Percentiles rank a stretch among this genome's conserved stretches.
Evolutionary conservation across 92 coral and sea anemone species (phyloP).

Genomic region (Diadumene lineata): DNA sequence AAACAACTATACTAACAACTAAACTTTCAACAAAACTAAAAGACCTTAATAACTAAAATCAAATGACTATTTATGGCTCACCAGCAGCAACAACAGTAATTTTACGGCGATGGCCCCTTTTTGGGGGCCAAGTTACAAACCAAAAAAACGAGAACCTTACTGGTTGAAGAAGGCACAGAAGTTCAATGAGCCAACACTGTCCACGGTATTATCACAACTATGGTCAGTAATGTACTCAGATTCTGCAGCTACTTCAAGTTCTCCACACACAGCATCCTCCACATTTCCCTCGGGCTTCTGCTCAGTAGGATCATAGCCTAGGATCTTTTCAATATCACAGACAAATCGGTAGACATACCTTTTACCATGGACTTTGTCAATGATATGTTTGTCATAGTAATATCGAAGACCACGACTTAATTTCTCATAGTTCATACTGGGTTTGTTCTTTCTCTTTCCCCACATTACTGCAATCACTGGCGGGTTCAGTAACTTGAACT

Average conservation of each 20-base stretch:
- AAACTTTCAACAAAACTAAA: not conserved
- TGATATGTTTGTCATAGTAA: constrained; percentile 88
- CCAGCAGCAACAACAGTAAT: constrained; percentile 27
- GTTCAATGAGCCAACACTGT: constrained; percentile 18
- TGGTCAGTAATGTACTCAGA: constrained; percentile 45
- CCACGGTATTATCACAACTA: constrained; percentile 40
- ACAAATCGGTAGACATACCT: constrained; percentile 92
- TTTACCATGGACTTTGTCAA: constrained; percentile 95
- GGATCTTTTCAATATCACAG: constrained; percentile 84
- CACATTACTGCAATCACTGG: constrained; percentile 76
- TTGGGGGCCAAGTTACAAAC: not conserved
- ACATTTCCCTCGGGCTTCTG: constrained; percentile 56
- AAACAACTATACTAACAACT: not conserved
- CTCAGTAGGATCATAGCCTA: constrained; percentile 90
- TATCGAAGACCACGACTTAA: constrained; percentile 95
- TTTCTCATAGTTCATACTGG: constrained; percentile 95
- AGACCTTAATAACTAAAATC: not conserved
- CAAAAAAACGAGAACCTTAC: constrained; percentile 23
- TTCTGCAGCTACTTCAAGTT: constrained; percentile 64
- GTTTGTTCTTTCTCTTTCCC: constrained; percentile 94
- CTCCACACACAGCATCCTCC: constrained; percentile 83
- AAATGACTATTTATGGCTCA: constrained; percentile 5
- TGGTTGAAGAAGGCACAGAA: constrained; percentile 25
- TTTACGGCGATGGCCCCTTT: constrained; percentile 14
- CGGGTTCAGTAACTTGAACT: constrained; percentile 88